Base-by-base conservation (phyloP, 35 echinoderm and acorn worm genomes). In the Heliocidaris erythrogramma region DNA sequence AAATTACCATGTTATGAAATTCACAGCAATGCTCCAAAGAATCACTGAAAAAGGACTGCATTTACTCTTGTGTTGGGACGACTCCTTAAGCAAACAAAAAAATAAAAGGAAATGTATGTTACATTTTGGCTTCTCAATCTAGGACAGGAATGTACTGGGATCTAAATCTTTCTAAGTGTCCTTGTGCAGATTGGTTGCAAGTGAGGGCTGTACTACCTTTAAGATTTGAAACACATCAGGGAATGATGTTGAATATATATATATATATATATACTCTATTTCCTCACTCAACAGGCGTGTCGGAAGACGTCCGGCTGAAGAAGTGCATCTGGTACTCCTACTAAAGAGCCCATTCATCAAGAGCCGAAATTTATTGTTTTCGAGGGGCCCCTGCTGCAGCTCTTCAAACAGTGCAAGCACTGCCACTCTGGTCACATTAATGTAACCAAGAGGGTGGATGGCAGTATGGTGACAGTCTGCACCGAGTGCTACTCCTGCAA, bases 361-460 rank as follows among this genome's bases (percentile, higher is more conserved):
- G 95, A 96, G 24, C 9, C 78, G 5, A 97, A 97, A 31, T 97
- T 86, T 49, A 48, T 97, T 30, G 96, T 97, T 8, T 97, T 96
- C 85, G 52, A 93, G 56, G 29, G 59, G 14, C 90, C 92, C 16
- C 86, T 97, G 27, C 32, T 97, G 13, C 32, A 78, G 4, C 53
- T 96, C 49, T 71, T 71, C 61, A 11, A 24, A 24, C 24, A 13
- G 61, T 71, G 61, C 61, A 11, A 24, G 24, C 61, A 71, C 24
- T 71, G 61, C 61, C 11, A 24, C 11, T 71, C 61, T 24, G 61
- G 61, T 13, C 11, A 71, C 24, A 24, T 71, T 24, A 71, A 24
- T 24, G 30, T 92, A 7, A 92, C 35, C 91, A 48, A 56, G 49
- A 92, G 14, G 31, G 31, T 96, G 3, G 60, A 85, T 24, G 95